Percentiles rank a stretch among this genome's conserved stretches.
phyloP scores from a whole-genome alignment of 2,113 vertebrate species.

The Zosterops lateralis region DNA sequence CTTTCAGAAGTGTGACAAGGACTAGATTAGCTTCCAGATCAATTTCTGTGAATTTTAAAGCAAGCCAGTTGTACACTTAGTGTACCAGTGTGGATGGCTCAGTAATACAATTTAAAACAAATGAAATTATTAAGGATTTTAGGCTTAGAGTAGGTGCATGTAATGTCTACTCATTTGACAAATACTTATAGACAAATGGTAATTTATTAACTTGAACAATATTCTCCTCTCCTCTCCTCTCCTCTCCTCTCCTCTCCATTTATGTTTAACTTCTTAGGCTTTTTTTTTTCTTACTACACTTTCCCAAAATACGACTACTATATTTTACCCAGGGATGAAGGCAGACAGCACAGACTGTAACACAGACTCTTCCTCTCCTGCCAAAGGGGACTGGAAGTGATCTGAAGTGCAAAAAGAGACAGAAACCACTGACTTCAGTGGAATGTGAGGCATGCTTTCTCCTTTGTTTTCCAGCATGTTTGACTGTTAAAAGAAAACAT shows the following conservation, averaged over 20 bases:
- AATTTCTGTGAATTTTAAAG: too few species aligned
- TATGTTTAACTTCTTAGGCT: not conserved
- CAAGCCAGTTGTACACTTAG: too few species aligned
- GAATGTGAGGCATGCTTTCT: constrained; percentile 44
- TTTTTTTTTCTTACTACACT: not conserved
- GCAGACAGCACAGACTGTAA: not conserved
- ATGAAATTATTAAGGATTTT: too few species aligned
- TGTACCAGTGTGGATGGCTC: too few species aligned
- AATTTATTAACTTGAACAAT: too few species aligned
- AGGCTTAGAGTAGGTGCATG: too few species aligned
- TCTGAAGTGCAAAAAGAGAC: constrained; percentile 39
- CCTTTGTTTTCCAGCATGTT: constrained; percentile 49
- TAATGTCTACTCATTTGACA: too few species aligned
- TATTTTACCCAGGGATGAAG: not conserved
- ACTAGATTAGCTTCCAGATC: too few species aligned
- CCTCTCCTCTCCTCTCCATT: not conserved
- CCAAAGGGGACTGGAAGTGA: constrained; percentile 26
- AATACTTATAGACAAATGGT: too few species aligned
- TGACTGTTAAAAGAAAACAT: constrained; percentile 23
- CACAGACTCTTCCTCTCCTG: not conserved
- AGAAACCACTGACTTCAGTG: constrained; percentile 61
- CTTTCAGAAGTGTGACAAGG: not conserved
- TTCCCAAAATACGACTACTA: not conserved
- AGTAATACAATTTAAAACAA: too few species aligned
- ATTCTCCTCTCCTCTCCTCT: too few species aligned